A percentile compares a stretch with the other conserved stretches of the same genome.
These are phyloP conservation scores for Protonibea diacanthus DNA, from an alignment of 2,797 vertebrate genomes.

Conservation along the genomic window DNA sequence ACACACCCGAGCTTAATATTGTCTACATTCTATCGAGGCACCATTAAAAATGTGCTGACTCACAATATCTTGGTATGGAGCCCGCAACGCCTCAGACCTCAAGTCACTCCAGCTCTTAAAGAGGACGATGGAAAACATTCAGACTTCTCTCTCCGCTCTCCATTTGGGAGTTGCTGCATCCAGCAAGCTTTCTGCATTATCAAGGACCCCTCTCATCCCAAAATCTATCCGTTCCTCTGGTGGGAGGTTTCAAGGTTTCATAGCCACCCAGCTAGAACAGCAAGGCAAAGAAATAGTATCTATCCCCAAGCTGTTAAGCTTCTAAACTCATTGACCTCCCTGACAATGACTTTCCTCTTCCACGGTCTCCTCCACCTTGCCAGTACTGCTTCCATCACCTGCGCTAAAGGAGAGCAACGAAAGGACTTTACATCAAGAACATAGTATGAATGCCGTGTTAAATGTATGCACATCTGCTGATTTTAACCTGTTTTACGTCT, in stretches of 20 bases:
- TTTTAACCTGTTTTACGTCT: neutral
- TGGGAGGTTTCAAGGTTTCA: neutral
- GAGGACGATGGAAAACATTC: neutral
- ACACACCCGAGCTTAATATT: neutral
- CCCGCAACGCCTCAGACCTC: neutral
- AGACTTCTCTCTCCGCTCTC: neutral
- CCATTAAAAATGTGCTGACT: neutral
- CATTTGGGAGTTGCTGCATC: neutral
- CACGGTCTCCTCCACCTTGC: neutral
- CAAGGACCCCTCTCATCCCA: neutral
- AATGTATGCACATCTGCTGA: neutral
- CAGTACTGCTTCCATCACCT: neutral
- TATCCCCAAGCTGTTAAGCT: neutral
- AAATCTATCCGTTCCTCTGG: neutral
- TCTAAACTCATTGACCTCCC: constrained; percentile 26
- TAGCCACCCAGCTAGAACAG: neutral
- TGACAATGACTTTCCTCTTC: neutral
- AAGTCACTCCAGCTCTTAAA: neutral
- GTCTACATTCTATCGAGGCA: neutral
- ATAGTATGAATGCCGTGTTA: neutral
- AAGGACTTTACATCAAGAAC: neutral
- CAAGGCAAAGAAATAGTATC: neutral
- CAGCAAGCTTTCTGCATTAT: neutral
- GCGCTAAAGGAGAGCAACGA: neutral
- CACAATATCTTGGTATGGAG: neutral